A percentile compares a stretch with the other conserved stretches of the same genome.
phyloP scores from a whole-genome alignment of 2,113 vertebrate species.

The Phalacrocorax pelagicus region DNA sequence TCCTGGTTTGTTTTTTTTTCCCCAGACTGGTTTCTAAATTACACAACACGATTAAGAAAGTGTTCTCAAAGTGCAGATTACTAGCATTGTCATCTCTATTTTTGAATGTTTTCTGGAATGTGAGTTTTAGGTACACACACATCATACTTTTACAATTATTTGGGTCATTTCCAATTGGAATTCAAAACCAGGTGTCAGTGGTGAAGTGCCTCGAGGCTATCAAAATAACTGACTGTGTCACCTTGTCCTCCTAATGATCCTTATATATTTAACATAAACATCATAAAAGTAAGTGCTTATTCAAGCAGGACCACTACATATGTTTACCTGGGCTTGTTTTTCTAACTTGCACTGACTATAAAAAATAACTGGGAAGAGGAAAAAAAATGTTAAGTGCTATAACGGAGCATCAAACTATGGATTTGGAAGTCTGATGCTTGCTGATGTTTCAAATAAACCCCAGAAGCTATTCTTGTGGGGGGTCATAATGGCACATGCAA shows the following conservation, averaged over 20 bases:
- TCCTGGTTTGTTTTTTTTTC: not conserved
- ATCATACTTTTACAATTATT: conserved; percentile 13
- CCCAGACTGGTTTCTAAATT: not conserved
- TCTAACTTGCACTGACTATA: conserved; percentile 40
- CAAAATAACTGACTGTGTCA: conserved; percentile 70
- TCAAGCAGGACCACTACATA: conserved; percentile 74
- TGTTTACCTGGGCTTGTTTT: conserved; percentile 67
- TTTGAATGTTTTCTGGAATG: not conserved
- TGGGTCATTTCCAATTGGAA: conserved; percentile 62
- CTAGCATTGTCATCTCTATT: not conserved
- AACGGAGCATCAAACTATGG: conserved; percentile 7
- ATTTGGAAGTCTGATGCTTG: conserved; percentile 31
- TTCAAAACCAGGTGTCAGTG: conserved; percentile 61
- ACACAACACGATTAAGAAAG: not conserved
- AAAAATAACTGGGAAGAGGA: conserved; percentile 15
- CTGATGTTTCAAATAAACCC: conserved; percentile 32
- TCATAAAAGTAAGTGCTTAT: conserved; percentile 72
- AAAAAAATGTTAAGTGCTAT: not conserved
- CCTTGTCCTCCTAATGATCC: conserved; percentile 77
- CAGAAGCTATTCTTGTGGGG: conserved; percentile 33
- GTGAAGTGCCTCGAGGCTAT: conserved; percentile 69
- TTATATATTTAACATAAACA: conserved; percentile 71
- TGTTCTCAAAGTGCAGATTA: not conserved
- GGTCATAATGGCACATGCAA: conserved; percentile 29
- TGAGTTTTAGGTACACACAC: conserved; percentile 9